Conservation (phyloP, 2,888 invertebrate genomes). For the Chrysolina americana region DNA sequence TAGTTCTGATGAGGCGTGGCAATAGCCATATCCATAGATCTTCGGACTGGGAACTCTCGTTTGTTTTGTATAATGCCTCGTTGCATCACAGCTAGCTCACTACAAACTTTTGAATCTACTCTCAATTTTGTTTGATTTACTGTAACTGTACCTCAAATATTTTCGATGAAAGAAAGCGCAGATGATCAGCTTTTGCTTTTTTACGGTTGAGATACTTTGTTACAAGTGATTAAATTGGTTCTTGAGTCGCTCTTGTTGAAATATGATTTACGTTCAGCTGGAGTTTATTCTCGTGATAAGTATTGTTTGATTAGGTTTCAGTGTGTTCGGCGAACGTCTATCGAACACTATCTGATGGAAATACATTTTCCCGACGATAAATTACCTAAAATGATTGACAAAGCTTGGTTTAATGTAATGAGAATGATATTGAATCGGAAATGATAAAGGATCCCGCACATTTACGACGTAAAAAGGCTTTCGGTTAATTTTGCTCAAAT, state of each 20-base stretch:
- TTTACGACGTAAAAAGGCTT: no score
- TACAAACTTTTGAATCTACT: constrained; percentile 23
- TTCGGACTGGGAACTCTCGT: constrained; percentile 18
- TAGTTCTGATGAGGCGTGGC: background rate
- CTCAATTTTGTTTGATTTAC: constrained; percentile 22
- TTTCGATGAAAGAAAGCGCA: constrained; percentile 7
- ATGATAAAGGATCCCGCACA: no score
- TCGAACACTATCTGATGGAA: no score
- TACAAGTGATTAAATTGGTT: background rate
- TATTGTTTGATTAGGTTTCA: no score
- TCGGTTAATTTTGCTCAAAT: no score
- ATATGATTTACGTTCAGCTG: background rate
- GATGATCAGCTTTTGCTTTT: constrained; percentile 6
- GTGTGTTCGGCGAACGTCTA: no score
- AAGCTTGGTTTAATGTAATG: no score
- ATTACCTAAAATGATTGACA: no score
- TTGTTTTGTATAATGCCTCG: constrained; percentile 14
- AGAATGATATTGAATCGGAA: no score
- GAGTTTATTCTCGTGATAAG: no score
- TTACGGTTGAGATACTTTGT: background rate
- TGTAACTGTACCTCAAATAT: constrained; percentile 16
- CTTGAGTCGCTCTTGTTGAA: background rate
- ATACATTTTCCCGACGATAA: no score
- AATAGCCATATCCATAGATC: background rate
- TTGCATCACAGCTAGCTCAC: constrained; percentile 31